Evolutionary conservation across 1,140 invertebrate species (phyloP).

Genomic region (Neodiprion virginianus): DNA sequence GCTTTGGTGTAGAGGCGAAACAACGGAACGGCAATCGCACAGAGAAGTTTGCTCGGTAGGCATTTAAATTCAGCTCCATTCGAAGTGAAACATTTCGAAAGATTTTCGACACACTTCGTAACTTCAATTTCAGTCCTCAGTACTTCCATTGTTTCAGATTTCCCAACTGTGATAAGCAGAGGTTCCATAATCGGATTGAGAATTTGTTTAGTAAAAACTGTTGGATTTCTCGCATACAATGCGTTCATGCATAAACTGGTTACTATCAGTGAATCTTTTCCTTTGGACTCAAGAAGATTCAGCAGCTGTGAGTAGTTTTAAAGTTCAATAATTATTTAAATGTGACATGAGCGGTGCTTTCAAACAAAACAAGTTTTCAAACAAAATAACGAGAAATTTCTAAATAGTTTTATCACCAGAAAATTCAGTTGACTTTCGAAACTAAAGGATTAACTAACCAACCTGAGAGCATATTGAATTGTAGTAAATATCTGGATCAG

Average conservation of each 20-base stretch:
- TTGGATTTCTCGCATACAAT: conserved; percentile 61
- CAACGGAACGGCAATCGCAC: conserved; percentile 43
- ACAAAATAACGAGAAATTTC: no score
- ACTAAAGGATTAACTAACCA: conserved; percentile 13
- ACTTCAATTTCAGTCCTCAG: conserved; percentile 45
- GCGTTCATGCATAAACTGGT: conserved; percentile 63
- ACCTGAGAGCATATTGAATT: conserved; percentile 53
- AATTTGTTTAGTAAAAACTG: conserved; percentile 51
- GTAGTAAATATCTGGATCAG: conserved; percentile 63
- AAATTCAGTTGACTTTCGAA: neutral
- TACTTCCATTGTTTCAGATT: conserved; percentile 17
- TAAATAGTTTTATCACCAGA: no score
- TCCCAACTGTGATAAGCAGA: conserved; percentile 38
- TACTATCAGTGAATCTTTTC: conserved; percentile 58
- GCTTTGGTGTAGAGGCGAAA: conserved; percentile 52
- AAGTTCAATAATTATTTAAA: conserved; percentile 8
- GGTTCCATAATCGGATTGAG: conserved; percentile 58
- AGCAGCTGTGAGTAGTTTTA: conserved; percentile 59
- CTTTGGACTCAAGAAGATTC: conserved; percentile 54
- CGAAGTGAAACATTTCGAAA: conserved; percentile 52
- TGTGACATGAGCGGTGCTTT: neutral
- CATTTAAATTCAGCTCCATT: conserved; percentile 51
- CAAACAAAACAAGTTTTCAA: neutral
- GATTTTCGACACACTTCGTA: conserved; percentile 48
- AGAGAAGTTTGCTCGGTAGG: conserved; percentile 44